Evolutionary conservation across 1,140 invertebrate genomes (phyloP), one percentile per base, ranked within the genome.

Genomic region (Brachionus asplanchnoidis): DNA sequence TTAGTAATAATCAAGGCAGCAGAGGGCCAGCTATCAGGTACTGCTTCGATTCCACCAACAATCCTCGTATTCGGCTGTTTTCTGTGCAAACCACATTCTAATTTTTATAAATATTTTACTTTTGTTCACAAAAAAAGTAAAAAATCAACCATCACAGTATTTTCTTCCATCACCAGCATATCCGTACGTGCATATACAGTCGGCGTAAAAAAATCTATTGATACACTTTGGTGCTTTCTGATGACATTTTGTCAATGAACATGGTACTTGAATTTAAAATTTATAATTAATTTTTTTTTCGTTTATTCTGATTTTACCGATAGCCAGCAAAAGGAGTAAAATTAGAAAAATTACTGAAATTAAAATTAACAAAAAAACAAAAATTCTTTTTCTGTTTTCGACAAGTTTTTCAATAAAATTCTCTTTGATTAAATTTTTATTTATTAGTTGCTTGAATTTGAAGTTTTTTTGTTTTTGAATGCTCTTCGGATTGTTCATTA

Each of bases 191-290:
- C 79, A 82, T 8, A 82, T n/a, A 65, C 79, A 82, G 28, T 82
- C 79, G 4, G 79, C 79, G 26, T 65, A 68, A 28, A 82, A 82
- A 65, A 36, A 17, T 17, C 20, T 46, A 32, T 82, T 82, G 2
- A 14, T 23, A 23, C 79, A 82, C 5, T 14, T 7, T 2, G 17
- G 11, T 2, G 79, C 53, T 40, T 65, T 60, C 14, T 9, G 8
- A 82, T 82, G 79, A 46, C 79, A 82, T 26, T 32, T 82, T 65
- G 79, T 82, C 20, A 82, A 32, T 14, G 32, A 65, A 28, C 79
- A 82, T 9, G 79, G 79, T 36, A 65, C 79, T 82, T 82, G 14
- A 77, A 44, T 44, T 2, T 6, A 36, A 17, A 32, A 7, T 36
- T 32, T 12, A 46, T n/a, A n/a, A n/a, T 40, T 68, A 6, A 36